A percentile compares a stretch with the other conserved stretches of the same genome.
Evolutionary conservation across 2,888 invertebrate genomes (phyloP).

Genomic region (Chydorus sphaericus): DNA sequence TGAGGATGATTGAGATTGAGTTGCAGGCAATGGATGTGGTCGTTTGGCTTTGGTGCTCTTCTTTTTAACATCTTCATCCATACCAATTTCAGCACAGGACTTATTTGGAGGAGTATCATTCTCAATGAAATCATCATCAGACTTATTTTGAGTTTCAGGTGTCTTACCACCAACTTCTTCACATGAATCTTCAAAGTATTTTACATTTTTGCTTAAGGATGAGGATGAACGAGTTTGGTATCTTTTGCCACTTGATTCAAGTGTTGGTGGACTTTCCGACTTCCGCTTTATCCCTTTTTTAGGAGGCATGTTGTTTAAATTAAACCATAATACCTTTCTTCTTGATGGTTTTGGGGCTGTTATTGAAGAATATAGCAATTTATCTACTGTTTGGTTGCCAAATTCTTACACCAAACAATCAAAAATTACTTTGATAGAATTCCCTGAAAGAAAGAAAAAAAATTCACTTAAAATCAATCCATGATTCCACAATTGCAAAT

Average conservation of each 20-base stretch:
- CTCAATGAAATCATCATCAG: background rate
- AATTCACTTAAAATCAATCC: too few relatives aligned
- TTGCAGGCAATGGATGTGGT: background rate
- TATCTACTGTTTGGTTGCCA: too few relatives aligned
- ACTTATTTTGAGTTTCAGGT: background rate
- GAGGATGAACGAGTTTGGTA: background rate
- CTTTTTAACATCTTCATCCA: background rate
- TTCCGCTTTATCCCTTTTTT: background rate
- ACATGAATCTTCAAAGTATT: background rate
- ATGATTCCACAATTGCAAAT: too few relatives aligned
- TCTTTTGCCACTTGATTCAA: background rate
- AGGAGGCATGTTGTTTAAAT: too few relatives aligned
- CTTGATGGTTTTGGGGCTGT: too few relatives aligned
- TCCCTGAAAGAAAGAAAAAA: too few relatives aligned
- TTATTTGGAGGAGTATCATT: too few relatives aligned
- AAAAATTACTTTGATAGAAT: too few relatives aligned
- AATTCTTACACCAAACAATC: too few relatives aligned
- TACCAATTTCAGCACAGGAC: too few relatives aligned
- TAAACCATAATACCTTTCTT: too few relatives aligned
- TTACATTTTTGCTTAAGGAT: background rate
- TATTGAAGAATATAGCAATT: too few relatives aligned
- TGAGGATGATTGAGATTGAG: background rate
- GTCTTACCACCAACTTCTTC: background rate
- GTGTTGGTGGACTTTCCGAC: background rate
- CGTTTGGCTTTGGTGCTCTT: background rate